A percentile compares a stretch with the other conserved stretches of the same genome.
Evolutionary conservation across 2,113 vertebrate genomes (phyloP).

Genomic region (Lophura nycthemera): DNA sequence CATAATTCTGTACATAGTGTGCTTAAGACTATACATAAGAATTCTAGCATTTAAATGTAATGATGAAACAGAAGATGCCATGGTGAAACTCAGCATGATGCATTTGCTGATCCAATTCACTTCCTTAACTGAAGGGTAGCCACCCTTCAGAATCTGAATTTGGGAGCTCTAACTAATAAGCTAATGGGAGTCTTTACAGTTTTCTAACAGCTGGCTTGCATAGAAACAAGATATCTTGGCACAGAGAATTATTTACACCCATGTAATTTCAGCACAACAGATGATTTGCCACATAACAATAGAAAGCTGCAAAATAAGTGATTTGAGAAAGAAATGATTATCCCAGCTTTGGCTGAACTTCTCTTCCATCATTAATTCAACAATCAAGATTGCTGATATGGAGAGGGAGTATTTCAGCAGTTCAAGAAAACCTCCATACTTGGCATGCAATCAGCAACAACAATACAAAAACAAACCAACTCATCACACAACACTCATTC

Average conservation of each 20-base stretch:
- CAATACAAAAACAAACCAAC: accelerated
- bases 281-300: neutral
- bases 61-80: neutral
- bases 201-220: conserved; percentile 35
- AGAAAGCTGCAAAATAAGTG: neutral
- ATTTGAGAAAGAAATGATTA: neutral
- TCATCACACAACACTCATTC: neutral
- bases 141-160: neutral
- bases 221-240: conserved; percentile 20
- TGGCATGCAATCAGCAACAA: neutral
- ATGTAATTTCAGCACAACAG: neutral
- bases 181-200: neutral
- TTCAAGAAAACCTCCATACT: neutral
- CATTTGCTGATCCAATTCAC: neutral
- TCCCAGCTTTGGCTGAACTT: neutral
- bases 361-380: neutral
- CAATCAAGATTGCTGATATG: neutral
- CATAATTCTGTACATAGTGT: neutral
- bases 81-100: neutral
- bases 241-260: neutral
- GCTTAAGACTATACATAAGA: neutral
- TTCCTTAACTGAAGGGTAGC: neutral
- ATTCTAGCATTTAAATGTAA: neutral
- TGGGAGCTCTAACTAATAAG: conserved; percentile 25
- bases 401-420: neutral